Evolutionary conservation across 2,113 vertebrate genomes (phyloP).

Genomic region (Aptenodytes patagonicus): DNA sequence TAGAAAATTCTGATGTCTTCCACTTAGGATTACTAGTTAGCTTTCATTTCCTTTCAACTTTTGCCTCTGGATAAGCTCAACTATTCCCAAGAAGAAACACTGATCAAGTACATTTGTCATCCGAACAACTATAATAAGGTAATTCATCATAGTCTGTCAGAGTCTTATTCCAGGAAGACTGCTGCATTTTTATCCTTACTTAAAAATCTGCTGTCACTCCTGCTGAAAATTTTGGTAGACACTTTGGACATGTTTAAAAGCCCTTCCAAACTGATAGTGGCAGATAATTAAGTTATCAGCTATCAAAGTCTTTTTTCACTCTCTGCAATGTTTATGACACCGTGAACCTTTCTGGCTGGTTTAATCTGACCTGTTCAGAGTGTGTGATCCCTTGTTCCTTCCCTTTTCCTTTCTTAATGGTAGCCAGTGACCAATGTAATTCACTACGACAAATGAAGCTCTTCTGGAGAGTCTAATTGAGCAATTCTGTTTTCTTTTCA

Average conservation of each 20-base stretch:
- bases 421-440: slow-evolving; percentile 48
- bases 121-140: slow-evolving; percentile 76
- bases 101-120: slow-evolving; percentile 82
- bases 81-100: slow-evolving; percentile 77
- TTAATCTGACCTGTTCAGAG: slow-evolving; percentile 50
- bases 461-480: slow-evolving; percentile 57
- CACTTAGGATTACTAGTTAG: slow-evolving; percentile 64
- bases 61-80: slow-evolving; percentile 78
- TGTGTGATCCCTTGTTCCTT: slow-evolving; percentile 1
- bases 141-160: slow-evolving; percentile 83
- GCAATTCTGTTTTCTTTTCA: slow-evolving; percentile 61
- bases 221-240: slow-evolving; percentile 74
- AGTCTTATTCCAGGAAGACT: slow-evolving; percentile 73
- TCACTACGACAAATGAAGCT: slow-evolving; percentile 63
- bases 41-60: slow-evolving; percentile 75
- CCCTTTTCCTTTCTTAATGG: slow-evolving; percentile 2
- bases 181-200: slow-evolving; percentile 77
- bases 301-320: slow-evolving; percentile 35
- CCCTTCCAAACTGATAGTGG: slow-evolving; percentile 71
- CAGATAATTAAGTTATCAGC: slow-evolving; percentile 78
- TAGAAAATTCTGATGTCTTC: slow-evolving; percentile 68
- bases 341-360: slow-evolving; percentile 21
- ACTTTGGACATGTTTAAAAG: slow-evolving; percentile 76
- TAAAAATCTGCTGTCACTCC: slow-evolving; percentile 75
- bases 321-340: slow-evolving; percentile 46